Base-by-base conservation (phyloP, 1,140 invertebrate species). In the Frieseomelitta varia region DNA sequence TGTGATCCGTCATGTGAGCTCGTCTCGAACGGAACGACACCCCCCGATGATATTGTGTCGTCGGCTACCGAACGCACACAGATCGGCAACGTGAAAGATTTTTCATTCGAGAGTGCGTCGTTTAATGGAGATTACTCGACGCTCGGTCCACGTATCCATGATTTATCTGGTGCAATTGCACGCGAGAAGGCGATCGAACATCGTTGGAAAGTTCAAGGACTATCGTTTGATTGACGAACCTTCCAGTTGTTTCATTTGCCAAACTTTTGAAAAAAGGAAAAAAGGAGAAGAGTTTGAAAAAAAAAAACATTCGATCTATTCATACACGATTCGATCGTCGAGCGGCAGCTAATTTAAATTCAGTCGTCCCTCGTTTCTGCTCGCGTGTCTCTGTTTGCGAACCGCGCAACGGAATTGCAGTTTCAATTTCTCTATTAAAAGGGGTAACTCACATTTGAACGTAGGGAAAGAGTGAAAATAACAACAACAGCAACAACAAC, bases 1-100 rank as follows among this genome's bases (percentile, higher is more conserved):
- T 68, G 56, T 53, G 69, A 74, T 81, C 56, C 71, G 69, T 67
- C 47, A 27, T 67, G 51, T 30, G 53, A 39, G n/a, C 21, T 75
- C 73, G 30, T 34, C 55, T 56, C 73, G 73, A 39, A 34, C 4
- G 1, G 14, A 51, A 15, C 34, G 21, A n/a, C 14, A 21, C 39
- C 21, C 24, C 24, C 39, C 39, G 24, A 47, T 11, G 24, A 71
- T 47, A 47, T 69, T 27, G 15, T 63, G 61, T 68, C 30, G 34
- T 39, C 39, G 34, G 11, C 30, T 39, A 24, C 4, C 17, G 19
- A 34, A 68, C 6, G 8, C 39, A 6, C 39, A 6, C 39, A 10
- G 39, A 34, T 8, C 6, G 17, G 15, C 21, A 4, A n/a, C 34
- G 67, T n/a, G 21, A 34, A 71, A 39, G 39, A 1, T 71, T 17